phyloP scores from a whole-genome alignment of 2,797 vertebrate species.

The Tapera naevia region DNA sequence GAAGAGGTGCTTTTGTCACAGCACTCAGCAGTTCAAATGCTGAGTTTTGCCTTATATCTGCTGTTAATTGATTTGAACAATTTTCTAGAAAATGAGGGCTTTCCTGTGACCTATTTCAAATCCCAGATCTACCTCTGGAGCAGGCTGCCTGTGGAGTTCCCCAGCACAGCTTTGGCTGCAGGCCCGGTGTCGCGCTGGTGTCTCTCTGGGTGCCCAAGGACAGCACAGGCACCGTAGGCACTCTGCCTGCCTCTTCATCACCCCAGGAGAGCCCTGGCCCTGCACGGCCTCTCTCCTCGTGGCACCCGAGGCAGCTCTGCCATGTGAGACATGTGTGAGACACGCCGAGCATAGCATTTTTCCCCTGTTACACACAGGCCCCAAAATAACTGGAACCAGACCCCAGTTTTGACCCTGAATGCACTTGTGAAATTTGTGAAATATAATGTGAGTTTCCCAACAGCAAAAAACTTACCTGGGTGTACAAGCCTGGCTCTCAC shows the following conservation, averaged over 20 bases:
- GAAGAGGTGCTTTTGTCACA: not conserved
- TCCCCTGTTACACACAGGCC: not conserved
- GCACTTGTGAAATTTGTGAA: not conserved
- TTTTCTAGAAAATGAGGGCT: not conserved
- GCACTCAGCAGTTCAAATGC: not conserved
- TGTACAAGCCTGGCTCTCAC: not conserved
- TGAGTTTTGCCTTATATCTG: not conserved
- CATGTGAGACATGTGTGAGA: not conserved
- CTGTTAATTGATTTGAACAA: not conserved
- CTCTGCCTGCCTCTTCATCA: not conserved
- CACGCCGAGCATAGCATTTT: not conserved
- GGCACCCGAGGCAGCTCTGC: not conserved
- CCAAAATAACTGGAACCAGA: not conserved
- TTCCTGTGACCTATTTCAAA: not conserved
- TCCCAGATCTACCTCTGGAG: not conserved
- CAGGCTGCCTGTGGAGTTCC: not conserved
- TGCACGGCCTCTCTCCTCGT: accelerated
- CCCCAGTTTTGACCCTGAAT: not conserved
- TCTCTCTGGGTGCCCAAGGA: not conserved
- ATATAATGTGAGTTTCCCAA: not conserved
- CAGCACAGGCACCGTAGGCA: not conserved
- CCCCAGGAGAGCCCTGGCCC: not conserved
- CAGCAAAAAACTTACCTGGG: not conserved
- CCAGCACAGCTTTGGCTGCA: not conserved
- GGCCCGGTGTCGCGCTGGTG: accelerated